Base-by-base conservation (phyloP, 2,888 invertebrate genomes). In the Polydrusus pterygomalis region DNA sequence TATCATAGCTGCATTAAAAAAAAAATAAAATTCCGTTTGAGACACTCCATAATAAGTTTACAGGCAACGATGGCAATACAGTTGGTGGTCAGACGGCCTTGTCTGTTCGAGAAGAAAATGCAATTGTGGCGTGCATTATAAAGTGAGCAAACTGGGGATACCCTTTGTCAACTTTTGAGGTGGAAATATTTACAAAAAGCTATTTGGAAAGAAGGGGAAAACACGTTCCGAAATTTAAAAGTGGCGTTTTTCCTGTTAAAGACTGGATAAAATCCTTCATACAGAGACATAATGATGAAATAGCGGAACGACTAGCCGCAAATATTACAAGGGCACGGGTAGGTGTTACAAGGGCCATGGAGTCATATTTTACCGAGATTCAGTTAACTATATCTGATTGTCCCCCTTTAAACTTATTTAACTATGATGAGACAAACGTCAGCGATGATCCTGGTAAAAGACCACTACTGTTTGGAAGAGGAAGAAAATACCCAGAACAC, bases 281-380 rank as follows among this genome's bases (percentile, higher is more conserved):
- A 25, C 18, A 58, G 30, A 20, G 58, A 30, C 58, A 58, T 20
- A 25, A 25, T 25, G 25, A n/a, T 58, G 30, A 30, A 11, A 30
- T 58, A 58, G 58, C 58, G 30, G 25, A 58, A 58, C 58, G 30
- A 25, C 11, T 58, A 10, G 9, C 58, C n/a, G 58, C 58, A 58
- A 58, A 58, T 30, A 25, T 58, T 11, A 58, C 18, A 20, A 58
- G 30, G 15, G 25, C 58, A 25, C 58, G 58, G 30, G 58, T 25
- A 25, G 71, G 70, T 68, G 69, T 78, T 30, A 72, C 73, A 38
- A 77, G 70, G 69, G 68, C 60, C 15, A 65, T 79, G 18, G 58
- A 70, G 20, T 51, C 75, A 63, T 78, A 74, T 74, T 78, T 80
- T 69, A 25, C 74, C 13, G 77, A 79, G 75, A 65, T 79, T 20